Conservation (phyloP, 2,888 invertebrate species). For the Drosophila macrospina region DNA sequence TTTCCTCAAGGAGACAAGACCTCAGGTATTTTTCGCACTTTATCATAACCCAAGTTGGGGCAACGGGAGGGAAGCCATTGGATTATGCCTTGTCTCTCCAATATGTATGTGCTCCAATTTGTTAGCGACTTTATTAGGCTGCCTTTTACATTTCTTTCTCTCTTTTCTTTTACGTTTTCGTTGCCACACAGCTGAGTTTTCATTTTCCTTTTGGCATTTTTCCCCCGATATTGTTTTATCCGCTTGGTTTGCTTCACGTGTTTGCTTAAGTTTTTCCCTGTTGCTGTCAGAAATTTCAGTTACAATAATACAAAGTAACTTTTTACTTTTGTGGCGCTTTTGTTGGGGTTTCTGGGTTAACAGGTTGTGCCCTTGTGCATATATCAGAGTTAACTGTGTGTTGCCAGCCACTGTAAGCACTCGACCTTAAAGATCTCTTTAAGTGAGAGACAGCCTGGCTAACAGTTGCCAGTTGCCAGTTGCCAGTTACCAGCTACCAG, state of each 20-base stretch:
- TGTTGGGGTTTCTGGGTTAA: constrained; percentile 59
- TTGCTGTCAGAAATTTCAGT: constrained; percentile 68
- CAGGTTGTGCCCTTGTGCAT: constrained; percentile 57
- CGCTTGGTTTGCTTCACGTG: constrained; percentile 67
- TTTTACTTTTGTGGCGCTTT: constrained; percentile 52
- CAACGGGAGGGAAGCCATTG: constrained; percentile 24
- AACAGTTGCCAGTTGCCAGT: constrained; percentile 5
- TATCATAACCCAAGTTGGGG: constrained; percentile 57
- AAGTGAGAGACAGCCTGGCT: constrained; percentile 2
- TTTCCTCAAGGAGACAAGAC: constrained; percentile 49
- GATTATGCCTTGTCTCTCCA: constrained; percentile 61
- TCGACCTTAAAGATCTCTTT: constrained; percentile 29
- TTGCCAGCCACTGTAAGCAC: constrained; percentile 1
- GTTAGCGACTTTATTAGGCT: constrained; percentile 74
- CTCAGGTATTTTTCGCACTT: constrained; percentile 73
- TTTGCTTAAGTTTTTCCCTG: constrained; percentile 57
- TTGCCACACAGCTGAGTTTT: constrained; percentile 51
- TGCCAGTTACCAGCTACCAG: neutral
- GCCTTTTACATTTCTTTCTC: constrained; percentile 9
- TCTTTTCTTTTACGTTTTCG: too few relatives aligned
- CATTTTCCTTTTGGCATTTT: constrained; percentile 14
- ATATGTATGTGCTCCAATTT: constrained; percentile 79
- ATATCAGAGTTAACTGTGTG: constrained; percentile 9
- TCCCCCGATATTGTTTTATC: constrained; percentile 72
- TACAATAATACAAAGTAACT: constrained; percentile 71